Conservation (phyloP, 2,113 vertebrate species). For the Megatriorchis doriae region DNA sequence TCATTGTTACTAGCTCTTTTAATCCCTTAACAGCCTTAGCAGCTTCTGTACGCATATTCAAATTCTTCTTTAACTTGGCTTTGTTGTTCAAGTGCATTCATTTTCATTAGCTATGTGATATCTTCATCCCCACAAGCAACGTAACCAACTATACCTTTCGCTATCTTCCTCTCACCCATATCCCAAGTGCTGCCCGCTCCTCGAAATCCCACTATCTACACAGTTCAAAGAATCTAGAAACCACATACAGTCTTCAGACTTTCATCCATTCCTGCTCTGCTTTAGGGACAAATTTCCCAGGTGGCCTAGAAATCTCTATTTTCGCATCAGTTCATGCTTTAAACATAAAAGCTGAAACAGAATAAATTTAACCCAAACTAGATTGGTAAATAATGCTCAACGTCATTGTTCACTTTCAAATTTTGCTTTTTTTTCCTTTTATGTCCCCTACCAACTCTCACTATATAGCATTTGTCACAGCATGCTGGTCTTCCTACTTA, state of each 20-base stretch:
- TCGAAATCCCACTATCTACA: background rate
- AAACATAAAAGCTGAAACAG: background rate
- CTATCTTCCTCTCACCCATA: background rate
- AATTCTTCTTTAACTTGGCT: background rate
- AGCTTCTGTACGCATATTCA: background rate
- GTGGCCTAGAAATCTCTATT: background rate
- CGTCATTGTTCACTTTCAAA: background rate
- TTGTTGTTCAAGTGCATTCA: background rate
- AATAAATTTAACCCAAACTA: background rate
- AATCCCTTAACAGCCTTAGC: background rate
- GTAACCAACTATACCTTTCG: background rate
- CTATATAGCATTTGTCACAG: background rate
- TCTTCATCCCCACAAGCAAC: background rate
- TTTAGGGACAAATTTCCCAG: background rate
- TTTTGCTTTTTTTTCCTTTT: background rate
- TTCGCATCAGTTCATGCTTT: background rate
- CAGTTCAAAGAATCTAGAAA: background rate
- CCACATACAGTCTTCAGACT: background rate
- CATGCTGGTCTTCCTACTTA: background rate
- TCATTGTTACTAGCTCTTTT: background rate
- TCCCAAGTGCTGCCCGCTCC: background rate
- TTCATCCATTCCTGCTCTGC: background rate
- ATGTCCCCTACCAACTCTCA: background rate
- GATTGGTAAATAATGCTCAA: background rate
- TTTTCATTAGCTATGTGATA: background rate